These are phyloP conservation scores for Chloroclysta siterata DNA, from an alignment of 2,888 invertebrate genomes.

Conservation along the genomic window DNA sequence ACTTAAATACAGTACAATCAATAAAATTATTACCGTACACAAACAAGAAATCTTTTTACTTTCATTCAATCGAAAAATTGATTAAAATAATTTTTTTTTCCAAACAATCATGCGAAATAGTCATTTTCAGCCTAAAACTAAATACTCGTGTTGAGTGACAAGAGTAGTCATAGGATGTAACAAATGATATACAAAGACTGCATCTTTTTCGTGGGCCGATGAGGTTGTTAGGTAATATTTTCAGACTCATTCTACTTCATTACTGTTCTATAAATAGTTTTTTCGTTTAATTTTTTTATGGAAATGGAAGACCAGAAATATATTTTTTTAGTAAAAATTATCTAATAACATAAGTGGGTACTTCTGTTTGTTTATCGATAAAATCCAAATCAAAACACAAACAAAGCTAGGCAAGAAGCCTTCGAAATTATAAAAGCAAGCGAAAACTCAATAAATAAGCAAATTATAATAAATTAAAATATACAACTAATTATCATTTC, in stretches of 20 bases:
- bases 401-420: conserved; percentile 15
- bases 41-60: conserved; percentile 45
- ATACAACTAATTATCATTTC: not conserved
- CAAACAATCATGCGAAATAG: conserved; percentile 13
- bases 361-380: not conserved
- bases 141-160: not conserved
- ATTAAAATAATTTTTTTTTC: conserved; percentile 6
- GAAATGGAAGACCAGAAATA: conserved; percentile 22
- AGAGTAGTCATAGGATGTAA: not conserved
- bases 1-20: conserved; percentile 35
- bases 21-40: conserved; percentile 30
- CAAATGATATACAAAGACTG: not conserved
- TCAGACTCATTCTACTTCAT: too few species aligned
- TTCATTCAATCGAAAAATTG: conserved; percentile 38
- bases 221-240: too few species aligned
- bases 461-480: conserved; percentile 1
- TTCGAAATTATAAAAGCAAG: conserved; percentile 10
- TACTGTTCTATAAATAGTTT: not conserved
- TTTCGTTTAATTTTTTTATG: conserved; percentile 2
- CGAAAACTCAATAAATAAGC: conserved; percentile 17
- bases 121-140: not conserved
- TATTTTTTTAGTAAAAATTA: not conserved
- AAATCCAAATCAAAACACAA: conserved; percentile 7
- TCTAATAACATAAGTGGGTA: not conserved
- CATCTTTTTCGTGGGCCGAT: too few species aligned